Conservation (phyloP, 2,888 invertebrate species). For the Thymelicus sylvestris region DNA sequence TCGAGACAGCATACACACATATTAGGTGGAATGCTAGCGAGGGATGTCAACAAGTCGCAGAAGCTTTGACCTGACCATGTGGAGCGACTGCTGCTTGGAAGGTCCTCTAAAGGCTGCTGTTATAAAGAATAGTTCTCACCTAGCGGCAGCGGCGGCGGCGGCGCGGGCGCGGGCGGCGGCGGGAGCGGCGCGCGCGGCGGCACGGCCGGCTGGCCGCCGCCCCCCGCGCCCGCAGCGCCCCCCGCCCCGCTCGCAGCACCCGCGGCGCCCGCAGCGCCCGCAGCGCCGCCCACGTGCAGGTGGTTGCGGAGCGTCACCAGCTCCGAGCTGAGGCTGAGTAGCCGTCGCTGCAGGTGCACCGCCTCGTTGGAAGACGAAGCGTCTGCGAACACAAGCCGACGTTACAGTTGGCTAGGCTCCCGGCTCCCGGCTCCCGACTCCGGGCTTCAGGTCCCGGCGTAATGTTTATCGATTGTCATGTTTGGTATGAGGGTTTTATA, state of each 20-base stretch:
- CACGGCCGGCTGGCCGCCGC: slow-evolving; percentile 55
- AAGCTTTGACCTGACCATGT: no score
- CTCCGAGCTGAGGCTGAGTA: slow-evolving; percentile 95
- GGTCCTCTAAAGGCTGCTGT: background rate
- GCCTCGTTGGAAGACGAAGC: slow-evolving; percentile 97
- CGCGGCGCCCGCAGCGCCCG: slow-evolving; percentile 47
- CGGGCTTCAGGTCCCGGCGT: no score
- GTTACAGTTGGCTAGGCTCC: no score
- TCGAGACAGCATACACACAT: no score
- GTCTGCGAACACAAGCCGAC: slow-evolving; percentile 85
- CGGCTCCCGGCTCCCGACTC: no score
- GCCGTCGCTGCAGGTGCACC: slow-evolving; percentile 95
- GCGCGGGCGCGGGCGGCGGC: slow-evolving; percentile 70
- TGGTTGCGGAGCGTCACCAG: slow-evolving; percentile 95
- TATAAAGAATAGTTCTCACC: slow-evolving; percentile 46
- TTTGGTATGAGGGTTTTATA: no score
- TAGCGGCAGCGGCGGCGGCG: slow-evolving; percentile 63
- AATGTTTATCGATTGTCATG: no score
- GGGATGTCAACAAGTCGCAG: no score
- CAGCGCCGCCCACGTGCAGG: slow-evolving; percentile 88
- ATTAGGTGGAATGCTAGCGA: no score
- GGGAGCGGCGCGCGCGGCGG: slow-evolving; percentile 53
- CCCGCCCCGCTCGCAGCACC: slow-evolving; percentile 43
- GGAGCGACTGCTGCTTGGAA: no score
- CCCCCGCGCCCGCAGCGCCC: slow-evolving; percentile 46